A percentile compares a stretch with the other conserved stretches of the same genome.
These are phyloP conservation scores for Pectinophora gossypiella DNA, from an alignment of 1,140 invertebrate genomes.

Conservation along the genomic window DNA sequence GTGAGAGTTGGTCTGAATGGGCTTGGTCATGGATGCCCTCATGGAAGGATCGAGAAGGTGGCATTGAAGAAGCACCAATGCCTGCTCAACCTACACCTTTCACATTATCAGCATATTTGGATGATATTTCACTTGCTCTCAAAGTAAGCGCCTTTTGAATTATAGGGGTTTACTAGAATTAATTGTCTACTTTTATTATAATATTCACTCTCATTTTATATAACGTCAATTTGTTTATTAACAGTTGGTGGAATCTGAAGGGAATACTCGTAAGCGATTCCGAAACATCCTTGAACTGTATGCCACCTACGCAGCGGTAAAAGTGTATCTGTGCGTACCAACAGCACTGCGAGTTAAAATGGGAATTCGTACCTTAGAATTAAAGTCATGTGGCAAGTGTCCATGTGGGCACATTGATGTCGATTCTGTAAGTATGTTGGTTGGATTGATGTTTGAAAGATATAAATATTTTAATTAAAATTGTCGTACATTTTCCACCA, in stretches of 20 bases:
- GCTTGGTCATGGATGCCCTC: constrained; percentile 60
- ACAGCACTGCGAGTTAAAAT: constrained; percentile 30
- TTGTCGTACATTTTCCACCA: too few relatives aligned
- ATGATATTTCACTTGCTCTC: constrained; percentile 39
- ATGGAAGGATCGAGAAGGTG: constrained; percentile 32
- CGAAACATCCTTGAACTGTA: constrained; percentile 36
- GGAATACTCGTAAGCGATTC: constrained; percentile 24
- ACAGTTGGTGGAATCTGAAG: constrained; percentile 47
- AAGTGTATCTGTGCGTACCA: constrained; percentile 31
- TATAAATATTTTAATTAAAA: too few relatives aligned
- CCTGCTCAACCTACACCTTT: constrained; percentile 27
- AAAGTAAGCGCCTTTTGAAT: constrained; percentile 32
- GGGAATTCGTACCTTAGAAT: constrained; percentile 24
- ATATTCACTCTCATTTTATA: background rate
- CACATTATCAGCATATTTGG: constrained; percentile 31
- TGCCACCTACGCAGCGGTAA: constrained; percentile 33
- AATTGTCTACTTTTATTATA: too few relatives aligned
- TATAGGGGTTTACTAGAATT: background rate
- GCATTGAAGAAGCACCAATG: constrained; percentile 25
- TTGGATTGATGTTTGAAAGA: too few relatives aligned
- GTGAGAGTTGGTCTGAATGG: constrained; percentile 55
- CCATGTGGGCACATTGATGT: constrained; percentile 37
- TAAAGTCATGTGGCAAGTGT: constrained; percentile 40
- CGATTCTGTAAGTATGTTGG: constrained; percentile 32
- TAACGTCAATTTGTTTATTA: background rate